phyloP scores from a whole-genome alignment of 35 echinoderm and acorn worm species.

The Nesometra sesokonis region DNA sequence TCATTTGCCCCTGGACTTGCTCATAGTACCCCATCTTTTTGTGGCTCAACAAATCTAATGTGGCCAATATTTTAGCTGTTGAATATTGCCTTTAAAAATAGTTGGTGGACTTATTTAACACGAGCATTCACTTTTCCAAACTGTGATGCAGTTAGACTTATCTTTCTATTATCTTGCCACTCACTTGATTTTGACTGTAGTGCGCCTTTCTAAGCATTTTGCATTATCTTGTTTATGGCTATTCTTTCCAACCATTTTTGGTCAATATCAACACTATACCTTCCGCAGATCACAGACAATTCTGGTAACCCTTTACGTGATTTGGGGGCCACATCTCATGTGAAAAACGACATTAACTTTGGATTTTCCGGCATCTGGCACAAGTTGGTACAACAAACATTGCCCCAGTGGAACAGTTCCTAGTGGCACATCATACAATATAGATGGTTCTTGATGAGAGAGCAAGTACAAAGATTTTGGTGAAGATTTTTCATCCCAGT shows the following conservation, averaged over 20 bases:
- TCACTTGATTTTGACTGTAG: too few species aligned
- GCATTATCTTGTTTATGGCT: background rate
- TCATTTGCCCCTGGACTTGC: background rate
- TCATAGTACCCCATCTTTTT: too few species aligned
- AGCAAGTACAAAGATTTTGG: background rate
- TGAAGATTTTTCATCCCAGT: background rate
- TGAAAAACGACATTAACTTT: background rate
- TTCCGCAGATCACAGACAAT: background rate
- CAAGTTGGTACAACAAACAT: too few species aligned
- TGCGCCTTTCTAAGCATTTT: background rate
- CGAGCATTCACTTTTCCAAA: background rate
- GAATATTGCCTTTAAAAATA: background rate
- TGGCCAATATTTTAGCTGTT: background rate
- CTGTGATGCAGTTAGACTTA: background rate
- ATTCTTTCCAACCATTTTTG: background rate
- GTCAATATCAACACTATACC: background rate
- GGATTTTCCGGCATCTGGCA: background rate
- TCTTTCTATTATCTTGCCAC: too few species aligned
- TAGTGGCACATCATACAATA: too few species aligned
- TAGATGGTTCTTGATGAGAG: background rate
- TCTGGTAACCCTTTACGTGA: background rate
- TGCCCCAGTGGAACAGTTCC: too few species aligned
- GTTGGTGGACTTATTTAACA: background rate
- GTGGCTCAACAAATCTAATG: background rate
- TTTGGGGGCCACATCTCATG: background rate